Base-by-base conservation (phyloP, 2,113 vertebrate species). In the Mormoops blainvillei region DNA sequence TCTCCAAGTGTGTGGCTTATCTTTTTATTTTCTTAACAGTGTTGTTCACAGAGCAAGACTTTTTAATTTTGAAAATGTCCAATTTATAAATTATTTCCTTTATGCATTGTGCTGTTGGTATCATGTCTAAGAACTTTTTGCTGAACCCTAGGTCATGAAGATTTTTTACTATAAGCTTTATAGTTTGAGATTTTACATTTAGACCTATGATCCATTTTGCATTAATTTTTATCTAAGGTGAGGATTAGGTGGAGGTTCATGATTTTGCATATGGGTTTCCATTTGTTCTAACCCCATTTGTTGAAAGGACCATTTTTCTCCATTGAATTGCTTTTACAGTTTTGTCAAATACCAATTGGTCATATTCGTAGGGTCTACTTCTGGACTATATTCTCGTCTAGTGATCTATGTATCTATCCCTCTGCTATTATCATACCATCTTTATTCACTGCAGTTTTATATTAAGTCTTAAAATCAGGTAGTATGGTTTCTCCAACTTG, bases 1-100 rank as follows among this genome's bases (percentile, higher is more conserved):
- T 93, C 52, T 93, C 24, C 36, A 71, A 67, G 19, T 50, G 8
- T 71, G 13, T 96, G 33, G 33, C 38, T 89, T 86, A 33, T 56
- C 22, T 67, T 91, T 91, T 82, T 31, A 68, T 82, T 76, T 0
- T n/a, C 81, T 63, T 68, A 87, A 92, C 19, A 83, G 0, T 88
- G 45, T 76, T 67, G 13, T 91, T 84, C 73, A 74, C 52, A 88
- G 77, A 78, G 77, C 24, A 94, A 96, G 38, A 74, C 67, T 73
- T 94, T 94, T 93, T 58, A 83, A 83, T 70, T 92, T 95, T 76
- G 71, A 80, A 85, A 88, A 77, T 89, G 22, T 88, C 80, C 38
- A 38, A 22, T 87, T 56, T 90, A 86, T 74, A 80, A 80, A 87
- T 90, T 63, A 81, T 74, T 87, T 82, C 38, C 22, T 87, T 78